Evolutionary conservation across 1,140 invertebrate genomes (phyloP).

Genomic region (Orussus abietinus): DNA sequence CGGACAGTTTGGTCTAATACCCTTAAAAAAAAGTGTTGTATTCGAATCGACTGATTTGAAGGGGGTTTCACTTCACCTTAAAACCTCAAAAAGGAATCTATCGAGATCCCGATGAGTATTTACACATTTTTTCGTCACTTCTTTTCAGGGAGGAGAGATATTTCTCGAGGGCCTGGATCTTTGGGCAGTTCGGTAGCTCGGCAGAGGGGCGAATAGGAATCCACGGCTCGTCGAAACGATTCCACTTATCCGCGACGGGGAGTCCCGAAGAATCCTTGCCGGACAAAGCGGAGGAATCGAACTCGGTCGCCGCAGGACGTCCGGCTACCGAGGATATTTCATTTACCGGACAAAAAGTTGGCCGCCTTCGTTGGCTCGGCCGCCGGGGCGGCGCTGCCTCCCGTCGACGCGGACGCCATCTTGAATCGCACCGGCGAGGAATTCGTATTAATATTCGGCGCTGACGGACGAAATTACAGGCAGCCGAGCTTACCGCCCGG

Average conservation of each 20-base stretch:
- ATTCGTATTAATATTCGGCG: conserved; percentile 56
- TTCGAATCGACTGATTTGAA: no score
- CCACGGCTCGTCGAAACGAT: conserved; percentile 38
- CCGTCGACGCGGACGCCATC: conserved; percentile 3
- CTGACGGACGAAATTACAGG: conserved; percentile 51
- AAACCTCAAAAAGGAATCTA: no score
- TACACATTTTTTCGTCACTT: no score
- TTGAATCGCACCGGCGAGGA: conserved; percentile 28
- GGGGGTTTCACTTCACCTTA: no score
- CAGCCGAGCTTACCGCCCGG: conserved; percentile 33
- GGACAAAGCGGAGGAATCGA: conserved; percentile 45
- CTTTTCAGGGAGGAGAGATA: no score
- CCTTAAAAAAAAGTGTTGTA: no score
- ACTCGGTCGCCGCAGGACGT: conserved; percentile 40
- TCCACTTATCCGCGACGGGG: conserved; percentile 46
- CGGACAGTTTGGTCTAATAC: no score
- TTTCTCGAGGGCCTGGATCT: no score
- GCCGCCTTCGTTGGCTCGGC: neutral
- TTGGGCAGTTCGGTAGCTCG: no score
- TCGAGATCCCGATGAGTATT: no score
- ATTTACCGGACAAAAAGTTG: conserved; percentile 46
- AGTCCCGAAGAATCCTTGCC: conserved; percentile 35
- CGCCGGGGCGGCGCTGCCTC: neutral
- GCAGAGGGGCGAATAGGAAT: no score
- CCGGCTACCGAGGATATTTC: conserved; percentile 49